phyloP scores from a whole-genome alignment of 2,797 vertebrate species.

The Huso huso region DNA sequence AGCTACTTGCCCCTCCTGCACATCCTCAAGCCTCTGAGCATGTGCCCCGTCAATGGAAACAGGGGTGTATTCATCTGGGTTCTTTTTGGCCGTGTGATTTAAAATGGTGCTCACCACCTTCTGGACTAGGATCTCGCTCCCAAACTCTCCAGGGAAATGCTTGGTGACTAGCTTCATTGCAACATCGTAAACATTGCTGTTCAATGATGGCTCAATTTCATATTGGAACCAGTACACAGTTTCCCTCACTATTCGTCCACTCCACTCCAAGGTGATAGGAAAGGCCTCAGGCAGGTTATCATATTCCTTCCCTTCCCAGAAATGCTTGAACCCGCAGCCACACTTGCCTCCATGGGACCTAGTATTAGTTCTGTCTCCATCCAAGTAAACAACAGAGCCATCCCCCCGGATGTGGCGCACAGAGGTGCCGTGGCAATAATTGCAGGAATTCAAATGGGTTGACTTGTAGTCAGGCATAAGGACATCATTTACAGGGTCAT shows the following conservation, averaged over 20 bases:
- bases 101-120: constrained; percentile 97
- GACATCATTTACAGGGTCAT: constrained; percentile 71
- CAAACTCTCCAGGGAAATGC: constrained; percentile 96
- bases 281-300: constrained; percentile 96
- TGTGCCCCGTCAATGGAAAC: constrained; percentile 84
- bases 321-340: constrained; percentile 95
- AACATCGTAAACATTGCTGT: constrained; percentile 97
- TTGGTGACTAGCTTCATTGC: constrained; percentile 95
- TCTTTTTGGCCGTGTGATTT: constrained; percentile 95
- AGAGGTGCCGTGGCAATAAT: constrained; percentile 86
- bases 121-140: constrained; percentile 93
- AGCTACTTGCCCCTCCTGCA: constrained; percentile 48
- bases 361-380: constrained; percentile 89
- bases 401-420: constrained; percentile 78
- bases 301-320: constrained; percentile 93
- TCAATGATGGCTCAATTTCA: constrained; percentile 72
- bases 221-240: constrained; percentile 98
- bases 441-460: constrained; percentile 82
- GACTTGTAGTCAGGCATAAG: constrained; percentile 84
- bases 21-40: constrained; percentile 65
- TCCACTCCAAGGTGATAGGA: constrained; percentile 94
- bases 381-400: constrained; percentile 80
- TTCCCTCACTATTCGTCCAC: constrained; percentile 85
- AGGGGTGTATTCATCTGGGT: constrained; percentile 90
- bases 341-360: constrained; percentile 88